Evolutionary conservation across 2,888 invertebrate genomes (phyloP).

Genomic region (Drosophila anceps): DNA sequence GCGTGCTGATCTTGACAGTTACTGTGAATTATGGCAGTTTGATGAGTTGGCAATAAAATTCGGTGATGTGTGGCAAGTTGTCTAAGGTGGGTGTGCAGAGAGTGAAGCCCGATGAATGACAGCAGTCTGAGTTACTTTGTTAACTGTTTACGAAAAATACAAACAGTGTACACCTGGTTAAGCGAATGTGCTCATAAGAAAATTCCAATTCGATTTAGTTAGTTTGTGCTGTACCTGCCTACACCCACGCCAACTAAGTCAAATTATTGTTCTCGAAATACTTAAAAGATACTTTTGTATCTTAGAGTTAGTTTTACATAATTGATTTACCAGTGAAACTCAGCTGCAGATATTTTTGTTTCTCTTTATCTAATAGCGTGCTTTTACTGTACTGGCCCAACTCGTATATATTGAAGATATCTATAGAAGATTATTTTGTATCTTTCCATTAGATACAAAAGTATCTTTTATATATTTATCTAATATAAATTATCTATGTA

Average conservation of each 20-base stretch:
- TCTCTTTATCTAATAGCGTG: background rate
- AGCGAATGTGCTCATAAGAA: background rate
- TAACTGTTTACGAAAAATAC: constrained; percentile 13
- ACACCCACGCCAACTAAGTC: background rate
- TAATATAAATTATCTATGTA: background rate
- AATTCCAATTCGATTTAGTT: background rate
- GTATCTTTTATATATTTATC: background rate
- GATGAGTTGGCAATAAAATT: constrained; percentile 79
- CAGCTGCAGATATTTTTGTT: constrained; percentile 4
- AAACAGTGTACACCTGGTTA: constrained; percentile 4
- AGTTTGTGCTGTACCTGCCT: background rate
- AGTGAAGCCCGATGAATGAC: constrained; percentile 5
- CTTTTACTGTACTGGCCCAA: background rate
- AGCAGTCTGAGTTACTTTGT: constrained; percentile 26
- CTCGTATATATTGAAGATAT: background rate
- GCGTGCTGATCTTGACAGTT: constrained; percentile 82
- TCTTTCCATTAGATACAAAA: background rate
- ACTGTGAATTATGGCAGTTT: constrained; percentile 80
- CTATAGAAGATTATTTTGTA: background rate
- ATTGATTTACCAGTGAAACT: background rate
- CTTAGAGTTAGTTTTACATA: background rate
- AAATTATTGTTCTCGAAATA: background rate
- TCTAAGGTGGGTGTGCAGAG: constrained; percentile 34
- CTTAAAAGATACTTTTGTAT: constrained; percentile 7
- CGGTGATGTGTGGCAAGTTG: constrained; percentile 30